Evolutionary conservation across 2,888 invertebrate genomes (phyloP).

Genomic region (Agonopterix heracliana): DNA sequence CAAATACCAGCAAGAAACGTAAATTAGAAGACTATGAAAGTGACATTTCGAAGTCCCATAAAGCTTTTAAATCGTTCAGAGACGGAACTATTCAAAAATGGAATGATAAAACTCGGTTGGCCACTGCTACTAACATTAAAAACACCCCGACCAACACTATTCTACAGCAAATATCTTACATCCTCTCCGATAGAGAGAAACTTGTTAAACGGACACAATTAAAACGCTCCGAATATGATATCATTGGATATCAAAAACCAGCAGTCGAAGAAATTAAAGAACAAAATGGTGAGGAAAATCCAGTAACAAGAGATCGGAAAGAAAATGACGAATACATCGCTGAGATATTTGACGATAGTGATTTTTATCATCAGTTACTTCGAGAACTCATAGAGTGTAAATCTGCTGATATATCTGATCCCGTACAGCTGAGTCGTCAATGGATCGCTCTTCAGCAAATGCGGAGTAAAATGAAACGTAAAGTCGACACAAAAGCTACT

Average conservation of each 20-base stretch:
- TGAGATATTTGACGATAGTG: constrained; percentile 97
- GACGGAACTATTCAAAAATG: constrained; percentile 92
- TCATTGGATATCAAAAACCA: constrained; percentile 75
- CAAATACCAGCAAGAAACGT: constrained; percentile 52
- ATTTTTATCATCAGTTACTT: constrained; percentile 96
- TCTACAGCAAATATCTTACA: constrained; percentile 89
- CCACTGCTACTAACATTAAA: constrained; percentile 79
- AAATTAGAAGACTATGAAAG: constrained; percentile 78
- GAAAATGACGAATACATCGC: constrained; percentile 79
- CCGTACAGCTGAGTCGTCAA: constrained; percentile 89
- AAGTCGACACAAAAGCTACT: constrained; percentile 94
- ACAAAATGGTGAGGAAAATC: constrained; percentile 29
- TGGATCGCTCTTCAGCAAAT: constrained; percentile 95
- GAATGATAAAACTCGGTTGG: constrained; percentile 93
- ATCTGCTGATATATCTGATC: constrained; percentile 88
- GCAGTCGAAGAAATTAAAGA: constrained; percentile 22
- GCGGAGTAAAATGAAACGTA: constrained; percentile 93
- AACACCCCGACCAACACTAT: constrained; percentile 78
- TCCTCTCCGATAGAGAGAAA: constrained; percentile 85
- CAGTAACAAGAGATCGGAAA: constrained; percentile 38
- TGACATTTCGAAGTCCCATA: constrained; percentile 74
- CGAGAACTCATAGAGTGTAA: constrained; percentile 95
- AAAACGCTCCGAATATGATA: constrained; percentile 83
- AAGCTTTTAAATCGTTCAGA: constrained; percentile 80
- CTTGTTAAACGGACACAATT: constrained; percentile 87